Base-by-base conservation (phyloP, 2,113 vertebrate genomes). In the Gadus macrocephalus region DNA sequence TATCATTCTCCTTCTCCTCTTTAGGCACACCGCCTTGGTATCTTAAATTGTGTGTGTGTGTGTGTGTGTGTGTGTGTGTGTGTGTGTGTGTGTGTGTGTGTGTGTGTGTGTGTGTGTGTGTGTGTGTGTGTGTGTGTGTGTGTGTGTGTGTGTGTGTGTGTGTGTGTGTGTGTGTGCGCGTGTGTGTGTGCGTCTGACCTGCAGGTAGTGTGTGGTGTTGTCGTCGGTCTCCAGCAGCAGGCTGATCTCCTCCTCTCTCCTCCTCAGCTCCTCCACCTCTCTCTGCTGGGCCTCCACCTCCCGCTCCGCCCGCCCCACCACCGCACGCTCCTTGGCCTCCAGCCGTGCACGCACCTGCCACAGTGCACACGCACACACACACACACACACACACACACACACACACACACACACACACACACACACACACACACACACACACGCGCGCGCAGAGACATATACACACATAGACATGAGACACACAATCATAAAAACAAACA, bases 241-340 rank as follows among this genome's bases (percentile, higher is more conserved):
- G 5, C 31, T 19, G 61, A 91, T 89, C 69, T 87, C 86, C 58
- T 73, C n/a, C 1, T 91, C 83, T 69, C 84, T 80, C 72, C 60
- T 80, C 81, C 79, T 81, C 67, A 91, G 84, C 59, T 89, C 85
- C 53, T 85, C 77, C 74, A 91, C 75, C 25, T 91, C 88, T 25
- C 68, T 82, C 74, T 86, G 77, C 76, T 90, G 78, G 66, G 64
- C 49, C 76, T 86, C 84, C 0, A 82, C 8, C 62, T 89, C 86
- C 1, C 64, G 72, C n/a, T 88, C 73, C 0, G 78, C 83, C 61
- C 86, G 66, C 12, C 77, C 74, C 5, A 86, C 76, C 67, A 78
- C 76, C 14, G 79, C 72, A 1, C 78, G 80, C 81, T 86, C 84
- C 72, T 80, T 86, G 0, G 75, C 77, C 67, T 89, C 85, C 53